A percentile compares a stretch with the other conserved stretches of the same genome.
phyloP scores from a whole-genome alignment of 2,797 vertebrate genomes.

The Lates japonicus region DNA sequence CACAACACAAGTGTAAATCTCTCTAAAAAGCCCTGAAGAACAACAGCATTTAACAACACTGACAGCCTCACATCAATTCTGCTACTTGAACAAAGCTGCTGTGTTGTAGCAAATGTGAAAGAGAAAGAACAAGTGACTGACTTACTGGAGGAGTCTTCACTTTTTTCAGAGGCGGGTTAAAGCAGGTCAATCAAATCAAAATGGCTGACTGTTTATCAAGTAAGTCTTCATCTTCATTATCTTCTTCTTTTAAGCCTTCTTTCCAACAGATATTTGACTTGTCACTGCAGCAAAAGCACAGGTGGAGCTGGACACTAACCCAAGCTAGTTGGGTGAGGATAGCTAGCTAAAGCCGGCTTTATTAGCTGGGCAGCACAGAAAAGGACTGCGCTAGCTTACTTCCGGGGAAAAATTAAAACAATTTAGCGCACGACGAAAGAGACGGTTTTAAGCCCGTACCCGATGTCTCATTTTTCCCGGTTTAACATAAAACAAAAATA shows the following conservation, averaged over 20 bases:
- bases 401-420: no score
- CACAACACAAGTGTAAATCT: not conserved
- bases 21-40: not conserved
- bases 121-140: conserved; percentile 7
- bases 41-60: not conserved
- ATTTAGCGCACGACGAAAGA: no score
- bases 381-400: no score
- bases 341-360: no score
- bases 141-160: not conserved
- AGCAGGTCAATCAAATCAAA: not conserved
- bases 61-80: not conserved
- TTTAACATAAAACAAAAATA: no score
- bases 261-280: not conserved
- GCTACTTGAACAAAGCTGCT: not conserved
- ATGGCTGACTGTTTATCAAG: not conserved
- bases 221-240: not conserved
- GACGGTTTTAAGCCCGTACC: no score
- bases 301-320: not conserved
- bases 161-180: not conserved
- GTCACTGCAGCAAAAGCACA: not conserved
- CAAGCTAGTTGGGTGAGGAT: not conserved
- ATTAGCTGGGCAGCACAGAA: no score
- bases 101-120: not conserved
- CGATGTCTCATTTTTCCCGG: no score
- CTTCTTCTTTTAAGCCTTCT: not conserved